Conservation (phyloP, 2,113 vertebrate species). For the Phalacrocorax pelagicus region DNA sequence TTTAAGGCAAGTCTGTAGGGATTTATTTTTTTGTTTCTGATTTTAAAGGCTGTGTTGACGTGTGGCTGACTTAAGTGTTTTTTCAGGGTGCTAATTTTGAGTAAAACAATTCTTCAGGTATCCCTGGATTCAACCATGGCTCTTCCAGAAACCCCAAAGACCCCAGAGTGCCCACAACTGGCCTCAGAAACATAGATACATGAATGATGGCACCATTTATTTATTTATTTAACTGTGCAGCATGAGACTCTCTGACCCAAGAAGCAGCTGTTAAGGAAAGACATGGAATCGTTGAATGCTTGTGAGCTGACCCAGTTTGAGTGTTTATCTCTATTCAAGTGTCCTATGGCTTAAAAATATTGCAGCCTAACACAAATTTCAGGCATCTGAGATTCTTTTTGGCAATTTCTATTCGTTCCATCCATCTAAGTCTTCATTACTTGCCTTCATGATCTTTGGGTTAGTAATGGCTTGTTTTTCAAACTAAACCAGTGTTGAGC, state of each 20-base stretch:
- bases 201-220: background rate
- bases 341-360: background rate
- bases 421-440: background rate
- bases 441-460: background rate
- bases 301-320: background rate
- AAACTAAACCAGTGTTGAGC: background rate
- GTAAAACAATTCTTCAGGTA: background rate
- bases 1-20: conserved; percentile 6
- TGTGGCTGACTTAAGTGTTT: background rate
- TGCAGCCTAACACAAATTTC: background rate
- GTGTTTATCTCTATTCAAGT: background rate
- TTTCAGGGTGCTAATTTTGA: background rate
- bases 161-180: background rate
- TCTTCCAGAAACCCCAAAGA: background rate
- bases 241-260: background rate
- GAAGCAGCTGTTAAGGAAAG: background rate
- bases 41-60: conserved; percentile 11
- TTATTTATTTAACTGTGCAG: background rate
- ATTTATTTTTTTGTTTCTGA: conserved; percentile 17
- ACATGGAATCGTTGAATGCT: background rate
- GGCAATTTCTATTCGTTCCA: background rate
- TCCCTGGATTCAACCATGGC: background rate
- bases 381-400: background rate
- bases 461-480: background rate
- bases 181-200: background rate